Evolutionary conservation across 1,140 invertebrate species (phyloP).

Genomic region (Drosophila lowei): DNA sequence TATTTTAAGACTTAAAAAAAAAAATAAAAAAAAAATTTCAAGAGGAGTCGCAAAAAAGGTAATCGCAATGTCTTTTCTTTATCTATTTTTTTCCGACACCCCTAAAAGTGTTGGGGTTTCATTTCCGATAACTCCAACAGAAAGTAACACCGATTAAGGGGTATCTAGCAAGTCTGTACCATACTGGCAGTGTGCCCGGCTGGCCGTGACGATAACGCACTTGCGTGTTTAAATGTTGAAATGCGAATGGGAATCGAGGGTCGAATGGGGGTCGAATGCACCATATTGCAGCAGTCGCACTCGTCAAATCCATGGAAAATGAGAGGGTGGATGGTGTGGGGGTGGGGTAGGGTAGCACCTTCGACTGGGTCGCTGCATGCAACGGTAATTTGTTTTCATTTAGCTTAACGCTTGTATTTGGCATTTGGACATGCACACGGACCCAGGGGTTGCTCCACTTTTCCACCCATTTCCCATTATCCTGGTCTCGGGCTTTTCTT

Average conservation of each 20-base stretch:
- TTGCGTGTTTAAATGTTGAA: conserved; percentile 43
- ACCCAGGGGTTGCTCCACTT: conserved; percentile 53
- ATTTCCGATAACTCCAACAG: no score
- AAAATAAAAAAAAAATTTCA: no score
- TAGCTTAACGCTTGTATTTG: conserved; percentile 81
- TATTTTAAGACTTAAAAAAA: no score
- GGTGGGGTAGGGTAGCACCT: conserved; percentile 31
- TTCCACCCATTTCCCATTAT: background rate
- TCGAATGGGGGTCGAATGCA: conserved; percentile 35
- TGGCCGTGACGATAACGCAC: no score
- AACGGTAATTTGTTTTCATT: conserved; percentile 82
- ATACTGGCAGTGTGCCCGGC: no score
- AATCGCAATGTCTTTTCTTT: no score
- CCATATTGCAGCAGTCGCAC: conserved; percentile 63
- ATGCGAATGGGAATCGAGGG: conserved; percentile 14
- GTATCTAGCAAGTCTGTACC: no score
- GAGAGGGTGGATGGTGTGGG: conserved; percentile 5
- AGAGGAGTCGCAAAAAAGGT: no score
- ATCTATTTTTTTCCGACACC: no score
- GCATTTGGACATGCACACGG: conserved; percentile 78
- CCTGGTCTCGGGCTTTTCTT: no score
- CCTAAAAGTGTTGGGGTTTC: no score
- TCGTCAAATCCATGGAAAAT: conserved; percentile 23
- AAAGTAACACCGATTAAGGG: no score
- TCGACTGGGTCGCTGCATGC: conserved; percentile 58